Evolutionary conservation across 2,888 invertebrate species (phyloP), one percentile per base, ranked within the genome.

Genomic region (Lithophane socia): DNA sequence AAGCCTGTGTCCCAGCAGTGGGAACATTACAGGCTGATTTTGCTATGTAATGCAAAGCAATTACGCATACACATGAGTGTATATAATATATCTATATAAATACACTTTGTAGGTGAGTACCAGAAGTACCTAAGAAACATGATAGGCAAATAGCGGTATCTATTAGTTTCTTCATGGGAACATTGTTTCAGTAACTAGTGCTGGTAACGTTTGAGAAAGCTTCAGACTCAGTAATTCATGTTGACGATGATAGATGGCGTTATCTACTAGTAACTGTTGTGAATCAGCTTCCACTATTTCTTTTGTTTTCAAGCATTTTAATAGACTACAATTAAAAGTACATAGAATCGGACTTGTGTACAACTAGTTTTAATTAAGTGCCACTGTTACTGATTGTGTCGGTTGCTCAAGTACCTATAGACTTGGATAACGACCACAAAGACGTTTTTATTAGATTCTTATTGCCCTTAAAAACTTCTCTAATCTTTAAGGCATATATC

Each of bases 191-290:
- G 16, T 16, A 13, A 24, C 21, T 21, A 29, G n/a, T 21, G 1
- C 21, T 9, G 29, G 13, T n/a, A 58, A 16, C 1, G 42, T 16
- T 16, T 18, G 29, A 37, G 42, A 69, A 83, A 44, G 13, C 49
- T 60, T 18, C 29, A 7, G 24, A 2, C 73, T 37, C 18, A 58
- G 47, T 74, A 58, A 24, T 84, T 67, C 54, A 18, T 37, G 42
- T 60, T 67, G 24, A 10, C 21, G 21, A 67, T 73, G 65, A 77
- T 74, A 85, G 84, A 79, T 85, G 84, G 86, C 86, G 86, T 12
- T 68, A 37, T 21, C 4, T 13, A 79, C 24, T 37, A 8, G 69
- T 74, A 42, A n/a, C n/a, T 47, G 29, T 18, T 56, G 37, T 13
- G 18, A 44, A 63, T 61, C 18, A 2, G 12, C 42, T 61, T 61